These are phyloP conservation scores for Apotomis betuletana DNA, from an alignment of 2,888 invertebrate species.

Conservation along the genomic window DNA sequence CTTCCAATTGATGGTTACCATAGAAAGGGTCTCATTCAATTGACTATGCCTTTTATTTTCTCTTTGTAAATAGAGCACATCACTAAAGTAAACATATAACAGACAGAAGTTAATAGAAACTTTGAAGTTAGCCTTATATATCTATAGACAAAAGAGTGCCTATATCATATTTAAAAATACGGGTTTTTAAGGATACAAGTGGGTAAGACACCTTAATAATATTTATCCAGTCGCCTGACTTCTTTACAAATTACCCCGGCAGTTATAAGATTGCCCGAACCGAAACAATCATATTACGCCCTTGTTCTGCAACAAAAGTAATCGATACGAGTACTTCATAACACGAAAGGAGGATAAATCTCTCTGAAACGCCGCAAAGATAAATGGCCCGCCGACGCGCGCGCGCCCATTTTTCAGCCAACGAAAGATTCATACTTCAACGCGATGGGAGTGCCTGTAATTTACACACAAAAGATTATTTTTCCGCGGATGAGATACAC, in stretches of 20 bases:
- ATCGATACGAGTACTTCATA: constrained; percentile 18
- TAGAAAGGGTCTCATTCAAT: too few species aligned
- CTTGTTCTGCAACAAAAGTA: constrained; percentile 6
- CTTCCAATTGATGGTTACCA: too few species aligned
- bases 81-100: too few species aligned
- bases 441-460: constrained; percentile 15
- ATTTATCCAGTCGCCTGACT: neutral
- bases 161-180: too few species aligned
- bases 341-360: constrained; percentile 13
- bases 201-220: neutral
- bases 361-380: constrained; percentile 15
- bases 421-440: constrained; percentile 15
- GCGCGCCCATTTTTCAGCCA: constrained; percentile 22
- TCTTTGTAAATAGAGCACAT: too few species aligned
- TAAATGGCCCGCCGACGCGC: constrained; percentile 11
- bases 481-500: neutral
- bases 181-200: too few species aligned
- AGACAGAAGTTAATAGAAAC: too few species aligned
- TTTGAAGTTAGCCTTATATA: too few species aligned
- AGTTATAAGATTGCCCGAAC: neutral
- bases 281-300: neutral
- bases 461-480: constrained; percentile 17
- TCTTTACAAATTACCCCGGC: neutral
- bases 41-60: too few species aligned
- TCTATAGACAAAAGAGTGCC: too few species aligned